Evolutionary conservation across 2,888 invertebrate species (phyloP), one percentile per base, ranked within the genome.

Genomic region (Philereme transversata): DNA sequence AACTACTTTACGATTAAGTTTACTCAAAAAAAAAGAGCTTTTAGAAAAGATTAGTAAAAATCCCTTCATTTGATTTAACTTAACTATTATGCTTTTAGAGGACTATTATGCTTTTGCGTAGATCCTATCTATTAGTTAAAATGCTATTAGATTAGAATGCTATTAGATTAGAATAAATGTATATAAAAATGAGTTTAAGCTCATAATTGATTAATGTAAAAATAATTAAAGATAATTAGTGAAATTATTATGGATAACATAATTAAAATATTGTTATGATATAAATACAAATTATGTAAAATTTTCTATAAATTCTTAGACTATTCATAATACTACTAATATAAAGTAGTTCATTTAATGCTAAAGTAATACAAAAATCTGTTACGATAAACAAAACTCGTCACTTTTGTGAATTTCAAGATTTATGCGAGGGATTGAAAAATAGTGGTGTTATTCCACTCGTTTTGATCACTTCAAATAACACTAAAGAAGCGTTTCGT

Each of bases 181-280:
- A 6, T 40, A 40, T 40, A 40, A 70, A 68, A 72, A 72, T 67
- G 74, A 74, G 73, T 72, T 59, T 75, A 77, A 79, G 74, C 78
- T 79, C 77, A 75, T 68, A 63, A 59, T 61, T 69, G 67, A 43
- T 51, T 51, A 34, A 34, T 43, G 41, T 50, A 33, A 43, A 9
- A 43, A 9, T 43, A 38, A 38, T 49, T 49, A 36, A 49, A 8
- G 34, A 34, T 34, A 44, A 4, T 22, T 11, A 40, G 40, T 40
- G 40, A 40, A 40, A 5, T 47, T 35, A 36, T 48, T 48, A 50
- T 40, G 38, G 0, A 40, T 40, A 40, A 40, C 36, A 6, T 36
- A 5, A 40, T 40, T 0, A 6, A 40, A 6, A 40, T 40, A 49
- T 50, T 4, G 51, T 57, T 33, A 44, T 49, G 34, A 44, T 48